Percentiles rank a stretch among this genome's conserved stretches.
phyloP scores from a whole-genome alignment of 2,113 vertebrate genomes.

The Penelope pileata region DNA sequence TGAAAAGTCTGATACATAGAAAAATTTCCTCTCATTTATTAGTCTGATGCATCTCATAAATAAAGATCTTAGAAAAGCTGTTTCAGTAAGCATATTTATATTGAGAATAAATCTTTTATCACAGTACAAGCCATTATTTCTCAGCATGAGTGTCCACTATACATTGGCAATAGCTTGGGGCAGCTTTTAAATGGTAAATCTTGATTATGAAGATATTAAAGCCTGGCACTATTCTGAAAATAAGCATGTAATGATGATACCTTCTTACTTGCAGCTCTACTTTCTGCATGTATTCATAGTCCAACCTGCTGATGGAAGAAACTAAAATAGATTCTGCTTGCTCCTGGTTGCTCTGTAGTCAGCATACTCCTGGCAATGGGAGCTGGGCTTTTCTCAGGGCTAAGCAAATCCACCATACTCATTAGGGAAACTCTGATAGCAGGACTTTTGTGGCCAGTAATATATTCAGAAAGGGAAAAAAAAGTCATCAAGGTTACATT shows the following conservation, averaged over 20 bases:
- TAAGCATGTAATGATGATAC: not conserved
- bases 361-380: not conserved
- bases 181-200: conserved; percentile 65
- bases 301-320: conserved; percentile 33
- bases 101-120: conserved; percentile 65
- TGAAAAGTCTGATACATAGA: conserved; percentile 15
- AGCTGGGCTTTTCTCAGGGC: not conserved
- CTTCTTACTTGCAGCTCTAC: not conserved
- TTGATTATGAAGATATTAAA: conserved; percentile 73
- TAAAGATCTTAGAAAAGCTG: conserved; percentile 62
- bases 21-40: conserved; percentile 4
- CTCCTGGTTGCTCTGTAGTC: not conserved
- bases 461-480: not conserved
- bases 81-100: conserved; percentile 66
- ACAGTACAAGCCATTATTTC: conserved; percentile 62
- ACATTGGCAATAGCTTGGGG: conserved; percentile 66
- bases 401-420: not conserved
- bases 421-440: not conserved
- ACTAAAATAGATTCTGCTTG: not conserved
- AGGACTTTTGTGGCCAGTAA: not conserved
- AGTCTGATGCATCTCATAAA: conserved; percentile 50
- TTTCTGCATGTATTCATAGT: conserved; percentile 22
- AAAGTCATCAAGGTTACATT: not conserved
- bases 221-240: not conserved
- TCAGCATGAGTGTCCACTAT: conserved; percentile 51